Conservation (phyloP, 2,888 invertebrate genomes). For the Saturnia japonica region DNA sequence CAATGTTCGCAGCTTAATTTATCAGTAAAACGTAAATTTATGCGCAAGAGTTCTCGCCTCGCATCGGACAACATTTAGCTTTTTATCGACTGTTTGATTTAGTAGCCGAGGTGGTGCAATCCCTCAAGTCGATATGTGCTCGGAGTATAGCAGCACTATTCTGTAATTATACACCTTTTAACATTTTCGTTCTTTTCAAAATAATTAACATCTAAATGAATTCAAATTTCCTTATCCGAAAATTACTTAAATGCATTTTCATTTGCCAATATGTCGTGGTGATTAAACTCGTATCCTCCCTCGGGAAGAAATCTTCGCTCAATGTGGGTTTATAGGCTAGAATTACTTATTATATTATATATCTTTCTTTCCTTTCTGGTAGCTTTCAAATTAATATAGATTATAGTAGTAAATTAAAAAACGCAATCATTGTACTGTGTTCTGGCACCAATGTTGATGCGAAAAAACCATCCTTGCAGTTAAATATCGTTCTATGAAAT, state of each 20-base stretch:
- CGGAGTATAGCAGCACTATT: constrained; percentile 10
- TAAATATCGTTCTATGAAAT: too few species aligned
- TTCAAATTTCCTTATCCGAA: too few species aligned
- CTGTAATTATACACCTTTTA: neutral
- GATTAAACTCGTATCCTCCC: too few species aligned
- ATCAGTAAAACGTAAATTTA: constrained; percentile 76
- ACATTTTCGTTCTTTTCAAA: neutral
- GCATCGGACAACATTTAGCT: constrained; percentile 81
- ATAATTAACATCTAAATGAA: neutral
- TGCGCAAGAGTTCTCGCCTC: constrained; percentile 64
- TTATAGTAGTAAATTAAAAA: neutral
- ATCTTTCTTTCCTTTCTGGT: neutral
- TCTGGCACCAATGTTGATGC: too few species aligned
- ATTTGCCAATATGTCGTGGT: too few species aligned
- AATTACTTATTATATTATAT: too few species aligned
- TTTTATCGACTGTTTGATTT: constrained; percentile 80
- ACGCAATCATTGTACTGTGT: too few species aligned
- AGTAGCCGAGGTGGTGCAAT: constrained; percentile 65
- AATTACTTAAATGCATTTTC: too few species aligned
- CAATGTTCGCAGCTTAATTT: constrained; percentile 65
- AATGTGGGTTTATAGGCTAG: too few species aligned
- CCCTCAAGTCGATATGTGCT: constrained; percentile 74
- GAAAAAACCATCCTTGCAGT: too few species aligned
- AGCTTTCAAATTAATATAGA: neutral
- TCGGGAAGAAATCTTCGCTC: too few species aligned